These are phyloP conservation scores for Bombus sibiricus DNA, from an alignment of 1,140 invertebrate species.

Conservation along the genomic window DNA sequence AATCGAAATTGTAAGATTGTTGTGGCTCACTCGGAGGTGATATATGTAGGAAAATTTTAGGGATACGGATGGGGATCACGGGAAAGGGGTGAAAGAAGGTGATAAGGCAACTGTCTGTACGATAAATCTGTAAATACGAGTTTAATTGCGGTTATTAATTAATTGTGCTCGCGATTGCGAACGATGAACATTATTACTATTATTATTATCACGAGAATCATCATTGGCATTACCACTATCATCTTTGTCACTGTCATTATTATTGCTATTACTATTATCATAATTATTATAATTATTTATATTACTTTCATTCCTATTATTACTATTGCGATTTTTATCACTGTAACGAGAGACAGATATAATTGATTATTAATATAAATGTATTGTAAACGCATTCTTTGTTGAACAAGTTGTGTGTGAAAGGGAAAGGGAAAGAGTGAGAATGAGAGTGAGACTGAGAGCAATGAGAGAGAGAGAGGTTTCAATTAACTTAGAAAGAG, in stretches of 20 bases:
- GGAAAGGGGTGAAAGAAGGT: not conserved
- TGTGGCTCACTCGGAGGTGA: not conserved
- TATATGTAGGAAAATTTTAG: not conserved
- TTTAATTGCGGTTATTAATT: constrained; percentile 70
- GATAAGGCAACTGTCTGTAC: constrained; percentile 38
- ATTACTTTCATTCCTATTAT: constrained; percentile 54
- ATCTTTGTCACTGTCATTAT: constrained; percentile 57
- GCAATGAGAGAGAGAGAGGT: no score
- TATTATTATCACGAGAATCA: constrained; percentile 63
- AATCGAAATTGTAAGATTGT: not conserved
- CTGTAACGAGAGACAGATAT: constrained; percentile 12
- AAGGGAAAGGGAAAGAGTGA: not conserved
- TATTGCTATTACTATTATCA: constrained; percentile 66
- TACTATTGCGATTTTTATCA: constrained; percentile 74
- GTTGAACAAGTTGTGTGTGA: not conserved
- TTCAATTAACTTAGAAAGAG: not conserved
- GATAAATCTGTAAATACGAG: constrained; percentile 78
- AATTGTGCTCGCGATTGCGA: constrained; percentile 49
- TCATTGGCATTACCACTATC: constrained; percentile 52
- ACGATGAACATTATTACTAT: constrained; percentile 25
- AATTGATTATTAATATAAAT: constrained; percentile 10
- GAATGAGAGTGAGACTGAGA: not conserved
- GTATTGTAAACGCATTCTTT: constrained; percentile 26
- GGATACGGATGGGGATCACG: not conserved
- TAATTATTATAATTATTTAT: constrained; percentile 40